Base-by-base conservation (phyloP, 2,888 invertebrate genomes). In the Microplitis manilae region DNA sequence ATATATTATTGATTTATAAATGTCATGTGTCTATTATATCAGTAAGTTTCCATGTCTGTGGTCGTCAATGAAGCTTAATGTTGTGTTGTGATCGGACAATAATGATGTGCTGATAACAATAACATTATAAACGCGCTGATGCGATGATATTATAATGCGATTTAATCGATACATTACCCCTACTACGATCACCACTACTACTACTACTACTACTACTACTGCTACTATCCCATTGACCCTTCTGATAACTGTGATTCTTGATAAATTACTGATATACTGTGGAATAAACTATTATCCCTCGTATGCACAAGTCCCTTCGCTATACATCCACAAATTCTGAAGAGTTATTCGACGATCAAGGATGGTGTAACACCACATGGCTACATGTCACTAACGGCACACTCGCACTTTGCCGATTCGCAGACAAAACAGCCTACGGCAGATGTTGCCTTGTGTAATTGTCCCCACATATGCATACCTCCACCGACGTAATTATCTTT, bases 371-470 rank as follows among this genome's bases (percentile, higher is more conserved):
- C 81, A 78, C 85, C 85, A 85, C 86, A 86, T 84, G 86, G 83
- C 79, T 79, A 80, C 77, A 79, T 78, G 81, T 80, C 81, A 80
- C 82, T 82, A 84, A 85, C 83, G 81, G 83, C 81, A 79, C 82
- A 73, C 81, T 73, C 78, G 79, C 73, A 39, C 62, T 30, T 60
- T 59, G 76, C 79, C 71, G 40, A 74, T 79, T 77, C 77, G 71
- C 74, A 75, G 65, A 77, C 64, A 77, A 74, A 79, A 78, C 79
- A 80, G 82, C 77, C 80, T 81, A 73, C 80, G 83, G 85, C 88
- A 88, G 86, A 88, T 88, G 88, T 85, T 84, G 83, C 84, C 81
- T 77, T 77, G 81, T 84, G 85, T 85, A 86, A 87, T 86, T 86
- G 84, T 85, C 83, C 80, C 79, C 61, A 70, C 78, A 74, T 72